Percentiles rank a stretch among this genome's conserved stretches.
These are phyloP conservation scores for Tachina lurida DNA, from an alignment of 2,888 invertebrate species.

Conservation along the genomic window DNA sequence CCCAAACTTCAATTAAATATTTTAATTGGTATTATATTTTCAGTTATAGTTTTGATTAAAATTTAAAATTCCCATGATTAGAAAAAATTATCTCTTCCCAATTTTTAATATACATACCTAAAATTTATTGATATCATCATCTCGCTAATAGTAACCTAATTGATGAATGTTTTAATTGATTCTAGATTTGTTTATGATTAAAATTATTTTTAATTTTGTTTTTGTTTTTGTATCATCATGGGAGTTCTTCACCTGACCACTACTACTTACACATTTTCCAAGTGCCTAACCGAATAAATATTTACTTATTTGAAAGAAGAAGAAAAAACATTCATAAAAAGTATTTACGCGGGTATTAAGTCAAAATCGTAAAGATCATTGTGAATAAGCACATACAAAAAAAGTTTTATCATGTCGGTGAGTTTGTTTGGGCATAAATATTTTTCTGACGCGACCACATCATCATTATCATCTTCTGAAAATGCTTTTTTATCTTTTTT, in stretches of 20 bases:
- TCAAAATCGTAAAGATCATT: constrained; percentile 65
- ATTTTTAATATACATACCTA: no score
- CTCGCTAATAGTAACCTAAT: no score
- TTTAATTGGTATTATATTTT: no score
- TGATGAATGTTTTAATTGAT: no score
- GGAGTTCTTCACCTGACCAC: constrained; percentile 27
- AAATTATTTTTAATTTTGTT: background rate
- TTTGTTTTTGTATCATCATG: no score
- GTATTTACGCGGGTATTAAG: constrained; percentile 61
- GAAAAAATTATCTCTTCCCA: no score
- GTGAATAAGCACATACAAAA: constrained; percentile 27
- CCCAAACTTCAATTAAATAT: no score
- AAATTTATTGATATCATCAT: no score
- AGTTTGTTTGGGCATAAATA: constrained; percentile 36
- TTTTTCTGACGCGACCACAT: constrained; percentile 59
- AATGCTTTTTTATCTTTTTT: constrained; percentile 18
- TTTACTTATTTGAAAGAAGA: constrained; percentile 35
- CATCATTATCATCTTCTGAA: constrained; percentile 49
- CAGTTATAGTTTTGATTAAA: no score
- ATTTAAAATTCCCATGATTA: no score
- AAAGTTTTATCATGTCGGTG: constrained; percentile 38
- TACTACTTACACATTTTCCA: background rate
- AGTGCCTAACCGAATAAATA: constrained; percentile 35
- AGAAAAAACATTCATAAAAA: constrained; percentile 46
- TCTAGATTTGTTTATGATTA: background rate